Conservation (phyloP, 2,888 invertebrate genomes). For the Sphaerophoria rueppellii region DNA sequence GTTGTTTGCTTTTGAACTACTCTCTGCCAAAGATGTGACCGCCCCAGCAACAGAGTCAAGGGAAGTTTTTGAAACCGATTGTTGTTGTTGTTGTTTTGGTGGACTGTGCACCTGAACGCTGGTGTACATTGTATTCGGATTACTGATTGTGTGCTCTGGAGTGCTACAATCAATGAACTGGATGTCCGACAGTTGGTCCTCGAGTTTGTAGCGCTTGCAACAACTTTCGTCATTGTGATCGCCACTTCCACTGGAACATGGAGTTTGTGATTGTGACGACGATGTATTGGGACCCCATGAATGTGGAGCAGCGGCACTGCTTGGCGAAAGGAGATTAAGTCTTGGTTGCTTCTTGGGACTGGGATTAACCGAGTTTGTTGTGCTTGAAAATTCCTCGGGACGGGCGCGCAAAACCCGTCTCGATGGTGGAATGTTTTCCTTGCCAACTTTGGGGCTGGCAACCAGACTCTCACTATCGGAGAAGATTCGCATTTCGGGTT, state of each 20-base stretch:
- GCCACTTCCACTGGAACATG: slow-evolving; percentile 51
- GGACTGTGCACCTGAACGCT: slow-evolving; percentile 81
- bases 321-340: slow-evolving; percentile 82
- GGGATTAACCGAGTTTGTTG: slow-evolving; percentile 84
- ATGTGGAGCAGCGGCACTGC: slow-evolving; percentile 76
- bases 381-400: slow-evolving; percentile 84
- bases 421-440: slow-evolving; percentile 82
- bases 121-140: slow-evolving; percentile 79
- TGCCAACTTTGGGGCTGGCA: slow-evolving; percentile 84
- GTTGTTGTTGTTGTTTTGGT: slow-evolving; percentile 75
- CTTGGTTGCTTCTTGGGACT: slow-evolving; percentile 86
- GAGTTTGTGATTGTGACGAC: slow-evolving; percentile 16
- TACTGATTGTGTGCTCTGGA: slow-evolving; percentile 84
- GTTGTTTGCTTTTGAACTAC: slow-evolving; percentile 57
- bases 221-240: slow-evolving; percentile 82
- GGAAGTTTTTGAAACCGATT: slow-evolving; percentile 73
- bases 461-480: slow-evolving; percentile 92
- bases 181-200: slow-evolving; percentile 90
- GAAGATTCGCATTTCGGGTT: slow-evolving; percentile 93
- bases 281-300: slow-evolving; percentile 50
- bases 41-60: slow-evolving; percentile 37
- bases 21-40: neutral
- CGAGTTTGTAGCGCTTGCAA: slow-evolving; percentile 87
- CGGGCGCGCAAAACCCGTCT: slow-evolving; percentile 83
- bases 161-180: slow-evolving; percentile 92